Conservation (phyloP, 2,888 invertebrate species). For the Crepidodera aurea region DNA sequence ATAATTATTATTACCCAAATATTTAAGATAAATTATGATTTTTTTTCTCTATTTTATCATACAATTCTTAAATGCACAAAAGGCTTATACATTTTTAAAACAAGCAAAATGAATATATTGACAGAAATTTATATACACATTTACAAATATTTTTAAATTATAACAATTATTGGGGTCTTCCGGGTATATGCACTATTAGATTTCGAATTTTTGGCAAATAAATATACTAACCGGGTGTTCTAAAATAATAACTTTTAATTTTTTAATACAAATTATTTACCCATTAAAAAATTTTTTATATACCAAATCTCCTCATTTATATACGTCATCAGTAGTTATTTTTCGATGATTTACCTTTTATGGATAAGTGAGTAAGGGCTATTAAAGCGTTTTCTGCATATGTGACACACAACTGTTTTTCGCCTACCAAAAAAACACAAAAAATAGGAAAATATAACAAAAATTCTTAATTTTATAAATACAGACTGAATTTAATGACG, state of each 20-base stretch:
- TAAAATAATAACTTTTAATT: neutral
- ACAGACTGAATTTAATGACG: no score
- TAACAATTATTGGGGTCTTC: slow-evolving; percentile 4
- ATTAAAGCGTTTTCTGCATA: no score
- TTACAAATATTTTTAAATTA: slow-evolving; percentile 8
- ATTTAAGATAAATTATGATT: neutral
- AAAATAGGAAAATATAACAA: no score
- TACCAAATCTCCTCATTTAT: no score
- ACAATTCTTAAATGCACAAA: neutral
- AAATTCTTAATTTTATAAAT: no score
- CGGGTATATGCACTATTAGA: slow-evolving; percentile 5
- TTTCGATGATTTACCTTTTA: no score
- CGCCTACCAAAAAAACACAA: no score
- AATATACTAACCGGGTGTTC: neutral
- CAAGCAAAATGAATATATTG: neutral
- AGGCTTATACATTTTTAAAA: slow-evolving; percentile 2
- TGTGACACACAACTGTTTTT: no score
- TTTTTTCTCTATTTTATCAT: neutral
- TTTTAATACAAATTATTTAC: no score
- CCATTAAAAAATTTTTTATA: no score
- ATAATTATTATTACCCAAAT: neutral
- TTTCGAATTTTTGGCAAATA: neutral
- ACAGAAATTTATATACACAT: slow-evolving; percentile 3
- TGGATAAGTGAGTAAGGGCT: no score
- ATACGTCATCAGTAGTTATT: no score